A percentile compares a stretch with the other conserved stretches of the same genome.
These are phyloP conservation scores for Gallinago stenura DNA, from an alignment of 2,797 vertebrate genomes.

Conservation along the genomic window DNA sequence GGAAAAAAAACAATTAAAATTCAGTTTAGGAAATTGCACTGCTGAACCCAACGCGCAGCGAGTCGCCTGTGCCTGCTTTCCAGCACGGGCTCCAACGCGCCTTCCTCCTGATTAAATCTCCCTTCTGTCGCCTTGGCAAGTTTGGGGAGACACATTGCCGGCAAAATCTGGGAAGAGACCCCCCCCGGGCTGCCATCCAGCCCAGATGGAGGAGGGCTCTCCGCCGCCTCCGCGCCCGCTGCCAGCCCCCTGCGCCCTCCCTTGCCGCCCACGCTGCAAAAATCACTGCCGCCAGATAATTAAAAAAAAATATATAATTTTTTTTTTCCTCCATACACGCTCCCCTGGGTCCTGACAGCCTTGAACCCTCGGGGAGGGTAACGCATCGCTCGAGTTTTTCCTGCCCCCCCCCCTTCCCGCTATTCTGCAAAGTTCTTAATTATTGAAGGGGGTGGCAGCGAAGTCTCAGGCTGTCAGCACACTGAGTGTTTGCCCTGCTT, in stretches of 20 bases:
- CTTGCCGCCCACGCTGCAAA: background rate
- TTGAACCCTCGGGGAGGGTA: rapidly evolving
- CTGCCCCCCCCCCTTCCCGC: background rate
- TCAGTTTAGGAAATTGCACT: background rate
- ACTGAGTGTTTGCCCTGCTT: background rate
- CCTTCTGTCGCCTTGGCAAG: slow-evolving; percentile 51
- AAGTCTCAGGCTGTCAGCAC: background rate
- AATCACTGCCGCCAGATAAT: rapidly evolving
- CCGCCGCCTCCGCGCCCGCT: background rate
- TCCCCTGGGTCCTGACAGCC: background rate
- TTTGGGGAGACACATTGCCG: background rate
- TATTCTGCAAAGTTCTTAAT: background rate
- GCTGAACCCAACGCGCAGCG: background rate
- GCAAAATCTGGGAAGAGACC: background rate
- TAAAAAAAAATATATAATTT: background rate
- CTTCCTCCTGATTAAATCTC: background rate
- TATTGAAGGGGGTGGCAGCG: background rate
- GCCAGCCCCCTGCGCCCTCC: background rate
- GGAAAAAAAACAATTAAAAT: background rate
- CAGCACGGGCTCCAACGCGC: background rate
- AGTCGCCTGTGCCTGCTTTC: background rate
- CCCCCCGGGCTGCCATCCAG: background rate
- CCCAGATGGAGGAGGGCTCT: slow-evolving; percentile 9
- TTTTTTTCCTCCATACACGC: rapidly evolving
- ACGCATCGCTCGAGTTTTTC: background rate